Evolutionary conservation across 2,797 vertebrate species (phyloP), one percentile per base, ranked within the genome.

Genomic region (Tinamus major): DNA sequence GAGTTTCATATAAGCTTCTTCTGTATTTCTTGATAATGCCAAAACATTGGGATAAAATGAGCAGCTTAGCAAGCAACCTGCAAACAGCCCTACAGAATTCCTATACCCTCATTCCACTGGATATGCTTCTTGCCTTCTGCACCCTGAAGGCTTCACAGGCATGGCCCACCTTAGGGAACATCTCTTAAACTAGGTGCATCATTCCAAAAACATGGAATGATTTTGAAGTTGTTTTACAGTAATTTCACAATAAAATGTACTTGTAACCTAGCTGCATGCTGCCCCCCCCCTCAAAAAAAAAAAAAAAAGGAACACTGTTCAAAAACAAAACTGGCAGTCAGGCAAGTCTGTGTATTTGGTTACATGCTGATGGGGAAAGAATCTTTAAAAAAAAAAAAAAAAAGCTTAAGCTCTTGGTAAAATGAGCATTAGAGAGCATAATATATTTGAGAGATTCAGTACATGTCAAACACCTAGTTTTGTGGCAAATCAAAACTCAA

Each of bases 401-500:
- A 85, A 79, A 64, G n/a, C 23, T 89, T 61, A 90, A 82, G 77
- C 44, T 87, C 56, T 61, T 46, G 78, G 19, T 82, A 79, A 86
- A 55, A 78, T 62, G 17, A 74, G 49, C 26, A 56, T 10, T 90
- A 70, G 49, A 48, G 59, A 3, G 10, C 55, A 46, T 85, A 88
- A 92, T 85, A 5, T 33, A 77, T 64, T 80, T 86, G 75, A 88
- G 86, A 87, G 71, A n/a, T 12, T 5, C 70, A 78, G 64, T 81
- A 80, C 68, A 20, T 69, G 78, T 95, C 89, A 88, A 67, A 88
- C 92, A 92, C 87, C 88, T 85, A 35, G 80, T 68, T 89, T 20
- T 0, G 0, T 80, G 61, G 68, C 71, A 74, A 75, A 69, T 51
- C 62, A 92, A 76, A 85, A 31, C 55, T 79, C 74, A 9, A 19